A percentile compares a stretch with the other conserved stretches of the same genome.
Conservation (phyloP, 2,113 vertebrate genomes). For the Lophochroa leadbeateri region DNA sequence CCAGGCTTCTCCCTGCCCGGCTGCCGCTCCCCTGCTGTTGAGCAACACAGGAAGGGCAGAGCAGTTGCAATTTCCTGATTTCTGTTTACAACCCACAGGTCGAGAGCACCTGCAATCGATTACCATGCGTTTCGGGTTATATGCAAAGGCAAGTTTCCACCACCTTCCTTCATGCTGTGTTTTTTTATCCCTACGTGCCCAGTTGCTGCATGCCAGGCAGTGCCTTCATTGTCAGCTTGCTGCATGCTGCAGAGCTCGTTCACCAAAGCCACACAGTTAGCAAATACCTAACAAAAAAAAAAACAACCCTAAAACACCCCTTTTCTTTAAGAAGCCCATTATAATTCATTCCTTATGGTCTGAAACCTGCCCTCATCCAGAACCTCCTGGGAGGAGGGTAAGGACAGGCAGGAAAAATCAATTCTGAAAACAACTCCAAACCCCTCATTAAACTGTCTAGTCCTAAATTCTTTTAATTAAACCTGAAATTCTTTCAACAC, state of each 20-base stretch:
- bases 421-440: background rate
- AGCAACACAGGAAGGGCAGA: conserved; percentile 41
- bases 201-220: background rate
- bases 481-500: background rate
- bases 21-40: background rate
- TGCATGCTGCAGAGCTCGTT: background rate
- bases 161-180: accelerated
- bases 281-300: background rate
- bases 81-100: conserved; percentile 27
- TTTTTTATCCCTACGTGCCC: accelerated
- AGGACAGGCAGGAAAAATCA: background rate
- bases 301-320: background rate
- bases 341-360: background rate
- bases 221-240: accelerated
- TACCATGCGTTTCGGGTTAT: background rate
- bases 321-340: background rate
- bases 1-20: background rate
- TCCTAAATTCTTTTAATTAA: background rate
- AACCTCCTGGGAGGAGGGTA: background rate
- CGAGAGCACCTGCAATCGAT: background rate
- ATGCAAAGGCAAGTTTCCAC: background rate
- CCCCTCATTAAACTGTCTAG: background rate
- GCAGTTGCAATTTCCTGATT: conserved; percentile 3
- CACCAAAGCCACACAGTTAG: background rate
- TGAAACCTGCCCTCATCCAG: background rate